Evolutionary conservation across 2,797 vertebrate species (phyloP), one percentile per base, ranked within the genome.

Genomic region (Erethizon dorsatum): DNA sequence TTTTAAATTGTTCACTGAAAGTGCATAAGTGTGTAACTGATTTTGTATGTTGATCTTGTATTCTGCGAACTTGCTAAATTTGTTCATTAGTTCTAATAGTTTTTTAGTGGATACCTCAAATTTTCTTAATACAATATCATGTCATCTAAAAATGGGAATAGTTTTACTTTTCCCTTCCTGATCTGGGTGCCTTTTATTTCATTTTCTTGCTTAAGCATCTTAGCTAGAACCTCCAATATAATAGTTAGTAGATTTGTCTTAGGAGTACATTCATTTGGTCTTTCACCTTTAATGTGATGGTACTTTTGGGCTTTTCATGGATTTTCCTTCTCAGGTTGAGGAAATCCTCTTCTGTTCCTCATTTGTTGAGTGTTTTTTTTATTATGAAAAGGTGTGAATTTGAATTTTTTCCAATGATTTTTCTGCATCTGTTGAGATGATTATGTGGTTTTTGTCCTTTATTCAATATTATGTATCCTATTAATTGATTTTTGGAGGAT

Each of bases 381-480:
- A 83, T 92, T 14, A 14, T 87, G 41, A 67, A 78, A 54, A 26
- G 22, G 6, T 79, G 22, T 91, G 31, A 63, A 37, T 78, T 82
- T 91, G 20, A 63, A 45, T 71, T 84, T 89, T 95, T 63, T 89
- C 57, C 61, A 15, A 77, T 71, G 24, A 26, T 78, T 88, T 95
- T 95, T 88, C 52, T 79, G 17, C 33, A 31, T 67, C 26, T 65
- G 15, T 50, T 78, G 41, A 63, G 6, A 69, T 71, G 33, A 52
- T 88, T 24, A 52, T 65, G 24, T 83, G 54, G 1, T 71, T 88
- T 95, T 79, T 91, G 24, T 83, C 37, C 54, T 84, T 87, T 82
- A n/a, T 90, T 90, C 12, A 82, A n/a, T 75, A 47, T 11, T 69
- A 3, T 83, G 0, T 88, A 20, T 87, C 18, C 5, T 78, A 50